Percentiles rank a stretch among this genome's conserved stretches.
Conservation (phyloP, 2,797 vertebrate genomes). For the Acanthiza pusilla region DNA sequence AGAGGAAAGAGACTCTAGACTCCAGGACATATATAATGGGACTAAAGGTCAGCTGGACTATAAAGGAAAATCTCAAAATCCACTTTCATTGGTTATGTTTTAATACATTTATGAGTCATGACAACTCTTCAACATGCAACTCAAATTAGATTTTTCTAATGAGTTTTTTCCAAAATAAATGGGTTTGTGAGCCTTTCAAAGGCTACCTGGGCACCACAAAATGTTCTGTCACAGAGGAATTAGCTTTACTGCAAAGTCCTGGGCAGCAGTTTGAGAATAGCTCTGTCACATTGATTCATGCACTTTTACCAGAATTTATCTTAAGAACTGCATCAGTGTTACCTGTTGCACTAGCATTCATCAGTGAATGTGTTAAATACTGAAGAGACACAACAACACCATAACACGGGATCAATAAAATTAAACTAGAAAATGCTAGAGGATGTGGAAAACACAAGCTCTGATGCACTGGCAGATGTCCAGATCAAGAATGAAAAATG, state of each 20-base stretch:
- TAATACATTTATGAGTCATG: not conserved
- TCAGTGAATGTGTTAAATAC: not conserved
- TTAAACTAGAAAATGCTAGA: not conserved
- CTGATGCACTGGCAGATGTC: not conserved
- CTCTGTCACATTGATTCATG: not conserved
- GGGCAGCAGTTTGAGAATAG: not conserved
- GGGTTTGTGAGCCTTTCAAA: not conserved
- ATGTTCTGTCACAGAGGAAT: not conserved
- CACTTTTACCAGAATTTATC: not conserved
- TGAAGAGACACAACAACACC: not conserved
- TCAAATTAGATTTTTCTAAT: not conserved
- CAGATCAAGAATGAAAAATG: not conserved
- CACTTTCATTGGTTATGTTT: not conserved
- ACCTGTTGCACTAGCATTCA: not conserved
- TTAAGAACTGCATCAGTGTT: not conserved
- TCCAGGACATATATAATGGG: not conserved
- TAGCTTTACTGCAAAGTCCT: not conserved
- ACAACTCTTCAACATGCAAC: not conserved
- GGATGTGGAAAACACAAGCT: not conserved
- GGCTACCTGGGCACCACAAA: not conserved
- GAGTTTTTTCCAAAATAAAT: not conserved
- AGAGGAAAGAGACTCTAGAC: not conserved
- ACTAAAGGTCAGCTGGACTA: not conserved
- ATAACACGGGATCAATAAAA: not conserved
- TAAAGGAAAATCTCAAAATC: not conserved